A percentile compares a stretch with the other conserved stretches of the same genome.
These are phyloP conservation scores for Tringa solitaria DNA, from an alignment of 2,113 vertebrate species.

Conservation along the genomic window DNA sequence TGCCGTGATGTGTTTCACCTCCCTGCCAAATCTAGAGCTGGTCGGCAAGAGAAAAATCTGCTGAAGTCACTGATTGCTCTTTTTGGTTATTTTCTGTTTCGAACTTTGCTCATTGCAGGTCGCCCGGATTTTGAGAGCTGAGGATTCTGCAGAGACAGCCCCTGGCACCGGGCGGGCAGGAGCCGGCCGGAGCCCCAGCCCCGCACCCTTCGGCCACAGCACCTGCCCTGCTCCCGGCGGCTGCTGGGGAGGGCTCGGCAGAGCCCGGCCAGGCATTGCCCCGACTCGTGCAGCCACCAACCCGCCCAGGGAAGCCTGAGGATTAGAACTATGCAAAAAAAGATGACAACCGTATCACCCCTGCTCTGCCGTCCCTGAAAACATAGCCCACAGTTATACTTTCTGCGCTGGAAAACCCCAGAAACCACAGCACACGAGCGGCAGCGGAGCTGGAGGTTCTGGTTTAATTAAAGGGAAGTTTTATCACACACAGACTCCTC, in stretches of 20 bases:
- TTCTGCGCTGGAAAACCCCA: slow-evolving; percentile 48
- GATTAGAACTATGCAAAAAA: slow-evolving; percentile 13
- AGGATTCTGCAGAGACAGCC: background rate
- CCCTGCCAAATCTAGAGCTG: background rate
- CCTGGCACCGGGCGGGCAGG: background rate
- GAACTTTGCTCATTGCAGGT: background rate
- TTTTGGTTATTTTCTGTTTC: background rate
- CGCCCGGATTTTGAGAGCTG: background rate
- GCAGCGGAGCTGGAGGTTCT: background rate
- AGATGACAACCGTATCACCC: background rate
- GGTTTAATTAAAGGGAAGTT: background rate
- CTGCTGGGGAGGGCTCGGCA: background rate
- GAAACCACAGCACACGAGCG: slow-evolving; percentile 7
- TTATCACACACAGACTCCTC: background rate
- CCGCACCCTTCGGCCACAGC: background rate
- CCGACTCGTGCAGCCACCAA: background rate
- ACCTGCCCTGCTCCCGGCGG: background rate
- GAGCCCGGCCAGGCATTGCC: background rate
- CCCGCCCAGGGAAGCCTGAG: background rate
- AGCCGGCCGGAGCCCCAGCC: background rate
- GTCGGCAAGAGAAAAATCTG: background rate
- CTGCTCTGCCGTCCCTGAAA: slow-evolving; percentile 9
- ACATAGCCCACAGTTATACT: slow-evolving; percentile 2
- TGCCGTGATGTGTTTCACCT: accelerated
- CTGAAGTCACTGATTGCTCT: background rate